These are phyloP conservation scores for Callocephalon fimbriatum DNA, from an alignment of 2,113 vertebrate genomes.

Conservation along the genomic window DNA sequence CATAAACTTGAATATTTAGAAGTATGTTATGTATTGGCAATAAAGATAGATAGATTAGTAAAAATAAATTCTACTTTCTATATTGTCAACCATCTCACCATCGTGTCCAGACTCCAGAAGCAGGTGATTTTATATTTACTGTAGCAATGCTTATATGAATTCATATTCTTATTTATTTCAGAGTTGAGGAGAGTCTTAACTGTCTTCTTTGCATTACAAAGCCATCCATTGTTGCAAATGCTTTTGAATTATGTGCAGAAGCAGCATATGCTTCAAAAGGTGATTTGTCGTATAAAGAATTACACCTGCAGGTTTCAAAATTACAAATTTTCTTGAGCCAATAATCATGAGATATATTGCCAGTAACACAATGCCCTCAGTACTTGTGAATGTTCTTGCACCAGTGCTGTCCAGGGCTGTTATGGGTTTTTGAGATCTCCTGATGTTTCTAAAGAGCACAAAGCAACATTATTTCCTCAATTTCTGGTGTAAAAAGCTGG, in stretches of 20 bases:
- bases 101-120: background rate
- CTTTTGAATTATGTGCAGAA: background rate
- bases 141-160: background rate
- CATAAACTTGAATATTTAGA: background rate
- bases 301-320: background rate
- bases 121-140: background rate
- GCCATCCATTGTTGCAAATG: background rate
- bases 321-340: background rate
- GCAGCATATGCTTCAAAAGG: background rate
- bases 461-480: background rate
- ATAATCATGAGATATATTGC: background rate
- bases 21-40: background rate
- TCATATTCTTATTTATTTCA: background rate
- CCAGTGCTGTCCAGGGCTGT: accelerated
- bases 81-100: background rate
- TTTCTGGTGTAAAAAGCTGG: background rate
- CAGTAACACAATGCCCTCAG: background rate
- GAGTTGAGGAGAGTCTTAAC: background rate
- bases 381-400: background rate
- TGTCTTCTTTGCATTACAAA: background rate
- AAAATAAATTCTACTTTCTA: background rate
- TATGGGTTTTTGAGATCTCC: background rate
- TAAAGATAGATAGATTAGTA: background rate
- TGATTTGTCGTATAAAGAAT: background rate
- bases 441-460: background rate